Evolutionary conservation across 2,797 vertebrate species (phyloP).

Genomic region (Rachycentron canadum): DNA sequence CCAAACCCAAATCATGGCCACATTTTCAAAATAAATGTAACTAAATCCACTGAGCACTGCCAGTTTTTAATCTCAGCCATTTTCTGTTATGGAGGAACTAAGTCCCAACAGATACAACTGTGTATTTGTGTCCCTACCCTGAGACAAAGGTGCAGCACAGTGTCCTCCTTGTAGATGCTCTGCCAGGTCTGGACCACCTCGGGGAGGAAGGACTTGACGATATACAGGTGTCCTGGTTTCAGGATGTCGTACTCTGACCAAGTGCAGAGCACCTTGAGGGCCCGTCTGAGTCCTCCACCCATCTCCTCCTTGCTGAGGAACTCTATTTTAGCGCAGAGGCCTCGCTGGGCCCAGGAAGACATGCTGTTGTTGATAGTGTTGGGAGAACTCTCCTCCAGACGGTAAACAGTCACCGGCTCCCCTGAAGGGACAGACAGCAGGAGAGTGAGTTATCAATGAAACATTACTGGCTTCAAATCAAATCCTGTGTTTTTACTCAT

Average conservation of each 20-base stretch:
- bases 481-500: neutral
- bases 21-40: neutral
- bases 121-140: slow-evolving; percentile 85
- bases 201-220: slow-evolving; percentile 98
- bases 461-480: neutral
- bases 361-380: slow-evolving; percentile 99
- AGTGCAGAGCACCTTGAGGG: slow-evolving; percentile 97
- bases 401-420: slow-evolving; percentile 97
- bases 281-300: slow-evolving; percentile 95
- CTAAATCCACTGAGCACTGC: neutral
- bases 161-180: slow-evolving; percentile 97
- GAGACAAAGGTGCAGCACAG: slow-evolving; percentile 97
- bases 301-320: slow-evolving; percentile 99
- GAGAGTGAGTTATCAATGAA: neutral
- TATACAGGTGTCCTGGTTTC: slow-evolving; percentile 96
- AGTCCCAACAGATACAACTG: neutral
- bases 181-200: slow-evolving; percentile 98
- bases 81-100: neutral
- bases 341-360: slow-evolving; percentile 98
- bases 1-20: neutral
- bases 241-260: slow-evolving; percentile 98
- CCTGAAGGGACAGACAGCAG: slow-evolving; percentile 78
- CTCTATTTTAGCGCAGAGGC: slow-evolving; percentile 98
- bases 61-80: neutral
- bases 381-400: slow-evolving; percentile 97